Evolutionary conservation across 2,888 invertebrate genomes (phyloP).

Genomic region (Hartigia nigra): DNA sequence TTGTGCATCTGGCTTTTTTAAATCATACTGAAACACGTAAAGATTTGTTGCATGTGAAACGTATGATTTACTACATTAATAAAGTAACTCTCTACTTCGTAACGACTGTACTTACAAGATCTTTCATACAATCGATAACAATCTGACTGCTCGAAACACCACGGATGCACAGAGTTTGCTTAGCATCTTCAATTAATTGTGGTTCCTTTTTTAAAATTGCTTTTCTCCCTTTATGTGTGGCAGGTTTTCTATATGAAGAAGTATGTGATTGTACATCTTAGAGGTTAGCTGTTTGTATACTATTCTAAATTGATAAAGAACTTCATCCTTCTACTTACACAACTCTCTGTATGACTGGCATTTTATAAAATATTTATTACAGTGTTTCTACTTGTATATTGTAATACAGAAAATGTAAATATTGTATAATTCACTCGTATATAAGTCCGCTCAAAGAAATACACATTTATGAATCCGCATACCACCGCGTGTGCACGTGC

Average conservation of each 20-base stretch:
- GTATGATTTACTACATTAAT: slow-evolving; percentile 13
- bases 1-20: slow-evolving; percentile 88
- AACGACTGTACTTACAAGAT: slow-evolving; percentile 72
- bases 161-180: slow-evolving; percentile 85
- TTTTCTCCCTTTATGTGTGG: slow-evolving; percentile 88
- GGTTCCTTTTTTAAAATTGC: slow-evolving; percentile 84
- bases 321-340: slow-evolving; percentile 55
- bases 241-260: slow-evolving; percentile 79
- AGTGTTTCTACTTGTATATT: background rate
- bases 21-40: slow-evolving; percentile 69
- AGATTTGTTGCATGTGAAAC: slow-evolving; percentile 9
- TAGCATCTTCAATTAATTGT: slow-evolving; percentile 88
- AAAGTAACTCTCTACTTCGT: background rate
- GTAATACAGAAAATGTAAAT: background rate
- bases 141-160: slow-evolving; percentile 84
- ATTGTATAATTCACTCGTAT: background rate
- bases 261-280: background rate
- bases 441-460: background rate
- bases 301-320: background rate
- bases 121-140: slow-evolving; percentile 81
- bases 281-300: background rate
- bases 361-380: slow-evolving; percentile 25
- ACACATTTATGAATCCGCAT: background rate
- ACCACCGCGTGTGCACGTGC: background rate
- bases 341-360: slow-evolving; percentile 62